phyloP scores from a whole-genome alignment of 1,140 invertebrate species.

The Euglossa dilemma region DNA sequence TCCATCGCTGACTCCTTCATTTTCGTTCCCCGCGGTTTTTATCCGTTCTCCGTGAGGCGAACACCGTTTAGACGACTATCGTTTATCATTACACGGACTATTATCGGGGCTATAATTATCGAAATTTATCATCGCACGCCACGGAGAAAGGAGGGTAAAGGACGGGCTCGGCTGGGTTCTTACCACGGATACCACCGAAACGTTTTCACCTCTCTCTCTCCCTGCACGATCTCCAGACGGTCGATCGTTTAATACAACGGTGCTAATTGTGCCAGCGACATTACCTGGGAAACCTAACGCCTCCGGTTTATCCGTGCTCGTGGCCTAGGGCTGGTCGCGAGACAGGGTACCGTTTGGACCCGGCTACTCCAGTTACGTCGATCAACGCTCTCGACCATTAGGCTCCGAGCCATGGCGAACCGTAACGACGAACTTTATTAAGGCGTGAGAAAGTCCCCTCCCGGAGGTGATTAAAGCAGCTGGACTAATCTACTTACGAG shows the following conservation, averaged over 20 bases:
- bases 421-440: slow-evolving; percentile 18
- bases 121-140: slow-evolving; percentile 52
- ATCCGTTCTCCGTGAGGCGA: slow-evolving; percentile 30
- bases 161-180: slow-evolving; percentile 8
- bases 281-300: slow-evolving; percentile 17
- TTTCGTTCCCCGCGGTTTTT: slow-evolving; percentile 44
- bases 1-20: slow-evolving; percentile 53
- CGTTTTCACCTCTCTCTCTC: slow-evolving; percentile 21
- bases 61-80: slow-evolving; percentile 46
- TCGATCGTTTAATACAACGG: slow-evolving; percentile 26
- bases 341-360: neutral
- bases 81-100: slow-evolving; percentile 64
- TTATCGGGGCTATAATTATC: slow-evolving; percentile 60
- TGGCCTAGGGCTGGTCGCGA: neutral
- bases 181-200: slow-evolving; percentile 3
- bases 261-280: slow-evolving; percentile 18
- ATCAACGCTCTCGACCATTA: slow-evolving; percentile 26
- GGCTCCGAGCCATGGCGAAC: neutral
- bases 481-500: slow-evolving; percentile 8
- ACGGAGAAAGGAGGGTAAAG: slow-evolving; percentile 54
- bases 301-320: neutral
- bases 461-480: slow-evolving; percentile 15
- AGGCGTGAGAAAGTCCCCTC: slow-evolving; percentile 36
- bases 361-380: slow-evolving; percentile 27
- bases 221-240: neutral